Base-by-base conservation (phyloP, 35 echinoderm and acorn worm genomes). In the Apostichopus japonicus region DNA sequence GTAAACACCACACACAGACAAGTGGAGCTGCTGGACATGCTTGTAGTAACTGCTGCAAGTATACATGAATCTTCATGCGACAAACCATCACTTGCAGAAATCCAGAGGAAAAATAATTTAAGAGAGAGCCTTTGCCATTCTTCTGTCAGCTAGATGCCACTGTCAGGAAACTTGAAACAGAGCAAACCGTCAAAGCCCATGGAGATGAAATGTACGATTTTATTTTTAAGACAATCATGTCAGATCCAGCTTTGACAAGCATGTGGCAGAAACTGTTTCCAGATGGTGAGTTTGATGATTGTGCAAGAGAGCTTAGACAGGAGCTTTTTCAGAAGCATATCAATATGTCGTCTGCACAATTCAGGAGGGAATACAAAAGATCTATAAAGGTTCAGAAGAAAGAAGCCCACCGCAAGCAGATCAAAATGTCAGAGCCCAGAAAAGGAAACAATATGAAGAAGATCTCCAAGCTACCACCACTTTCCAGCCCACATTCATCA, bases 81-180 rank as follows among this genome's bases (percentile, higher is more conserved):
- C n/a, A n/a, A n/a, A n/a, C n/a, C n/a, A n/a, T n/a, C n/a, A n/a
- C n/a, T n/a, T n/a, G n/a, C n/a, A n/a, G n/a, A n/a, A n/a, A n/a
- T n/a, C n/a, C n/a, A n/a, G n/a, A n/a, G n/a, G n/a, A n/a, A n/a
- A n/a, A n/a, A n/a, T n/a, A n/a, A n/a, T n/a, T n/a, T n/a, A n/a
- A n/a, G n/a, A n/a, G n/a, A n/a, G n/a, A n/a, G n/a, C n/a, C n/a
- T n/a, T n/a, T n/a, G n/a, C n/a, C n/a, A n/a, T n/a, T n/a, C n/a
- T n/a, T n/a, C n/a, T n/a, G n/a, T n/a, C n/a, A n/a, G n/a, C n/a
- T n/a, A n/a, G n/a, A n/a, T n/a, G n/a, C n/a, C n/a, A n/a, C n/a
- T n/a, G n/a, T n/a, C n/a, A n/a, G n/a, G n/a, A n/a, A 87, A 55
- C 59, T 21, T 58, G 84, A 87, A 87, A 87, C 55, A 9, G 62